Evolutionary conservation across 2,888 invertebrate genomes (phyloP), one percentile per base, ranked within the genome.

Genomic region (Trachelus troglodyta): DNA sequence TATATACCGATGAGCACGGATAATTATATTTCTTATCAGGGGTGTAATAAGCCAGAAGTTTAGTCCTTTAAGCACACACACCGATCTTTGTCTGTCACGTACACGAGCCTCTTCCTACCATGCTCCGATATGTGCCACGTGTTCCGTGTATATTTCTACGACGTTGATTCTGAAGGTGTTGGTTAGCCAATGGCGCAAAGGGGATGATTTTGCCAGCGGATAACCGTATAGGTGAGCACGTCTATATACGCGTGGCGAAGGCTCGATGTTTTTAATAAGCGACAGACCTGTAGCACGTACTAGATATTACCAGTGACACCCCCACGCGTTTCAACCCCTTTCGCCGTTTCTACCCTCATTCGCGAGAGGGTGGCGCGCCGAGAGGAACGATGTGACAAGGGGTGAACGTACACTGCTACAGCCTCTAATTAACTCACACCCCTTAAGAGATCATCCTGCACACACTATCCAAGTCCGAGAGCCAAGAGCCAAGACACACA

Each of bases 251-350:
- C 79, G 80, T 78, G 80, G 81, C 80, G 84, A 81, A 81, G 85
- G 85, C 88, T 87, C 85, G 88, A 89, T 88, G 88, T 89, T 90
- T 90, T 90, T 90, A 90, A 90, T 90, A 90, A 90, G 90, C 89
- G 88, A 85, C 85, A 85, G 88, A 88, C 85, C 86, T 86, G 87
- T 87, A 87, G 87, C 87, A 89, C 87, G 87, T 89, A 88, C 85
- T 85, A 83, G 88, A 89, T 89, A 89, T 90, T 89, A 89, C 88
- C 83, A 84, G 83, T 83, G 86, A 87, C 85, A 87, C 85, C 81
- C 84, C 79, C 77, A 80, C 75, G 71, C 71, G 73, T 23, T 9
- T 56, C 82, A 79, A 83, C 82, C 82, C 79, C 81, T 83, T 85
- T 78, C 79, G 78, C 77, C 81, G 77, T 80, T 82, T 82, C 84